Conservation (phyloP, 2,113 vertebrate species). For the Macaca nemestrina region DNA sequence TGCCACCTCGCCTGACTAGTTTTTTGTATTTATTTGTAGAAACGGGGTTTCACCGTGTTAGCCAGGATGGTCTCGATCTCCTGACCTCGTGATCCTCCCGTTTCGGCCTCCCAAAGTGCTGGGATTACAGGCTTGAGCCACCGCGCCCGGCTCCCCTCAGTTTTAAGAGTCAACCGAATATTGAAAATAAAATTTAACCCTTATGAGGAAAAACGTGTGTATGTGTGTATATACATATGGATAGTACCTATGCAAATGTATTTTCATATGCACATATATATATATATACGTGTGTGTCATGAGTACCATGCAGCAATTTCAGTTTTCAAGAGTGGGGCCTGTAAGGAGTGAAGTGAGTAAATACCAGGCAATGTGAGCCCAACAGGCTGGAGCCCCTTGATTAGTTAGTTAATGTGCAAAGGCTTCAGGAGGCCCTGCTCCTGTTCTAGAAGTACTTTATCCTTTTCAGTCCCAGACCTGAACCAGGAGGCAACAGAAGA, state of each 20-base stretch:
- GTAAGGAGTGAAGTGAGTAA: background rate
- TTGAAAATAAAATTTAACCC: background rate
- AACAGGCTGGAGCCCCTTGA: rapidly evolving
- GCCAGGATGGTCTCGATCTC: no score
- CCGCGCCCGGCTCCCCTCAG: rapidly evolving
- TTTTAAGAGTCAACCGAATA: background rate
- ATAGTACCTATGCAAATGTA: rapidly evolving
- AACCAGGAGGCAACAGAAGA: background rate
- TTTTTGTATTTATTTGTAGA: no score
- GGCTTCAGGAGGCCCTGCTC: background rate
- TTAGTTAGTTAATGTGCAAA: background rate
- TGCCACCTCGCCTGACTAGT: no score
- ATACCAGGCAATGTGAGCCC: rapidly evolving
- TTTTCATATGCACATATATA: no score
- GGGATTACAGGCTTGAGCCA: no score
- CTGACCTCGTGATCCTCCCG: no score
- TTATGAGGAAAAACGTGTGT: background rate
- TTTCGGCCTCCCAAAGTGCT: no score
- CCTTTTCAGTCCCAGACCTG: background rate
- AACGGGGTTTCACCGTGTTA: no score
- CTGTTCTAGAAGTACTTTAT: background rate
- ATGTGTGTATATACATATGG: background rate
- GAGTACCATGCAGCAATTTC: background rate
- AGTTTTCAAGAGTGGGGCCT: background rate
- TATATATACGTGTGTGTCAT: no score